phyloP scores from a whole-genome alignment of 1,140 invertebrate species.

The Radopholus similis region DNA sequence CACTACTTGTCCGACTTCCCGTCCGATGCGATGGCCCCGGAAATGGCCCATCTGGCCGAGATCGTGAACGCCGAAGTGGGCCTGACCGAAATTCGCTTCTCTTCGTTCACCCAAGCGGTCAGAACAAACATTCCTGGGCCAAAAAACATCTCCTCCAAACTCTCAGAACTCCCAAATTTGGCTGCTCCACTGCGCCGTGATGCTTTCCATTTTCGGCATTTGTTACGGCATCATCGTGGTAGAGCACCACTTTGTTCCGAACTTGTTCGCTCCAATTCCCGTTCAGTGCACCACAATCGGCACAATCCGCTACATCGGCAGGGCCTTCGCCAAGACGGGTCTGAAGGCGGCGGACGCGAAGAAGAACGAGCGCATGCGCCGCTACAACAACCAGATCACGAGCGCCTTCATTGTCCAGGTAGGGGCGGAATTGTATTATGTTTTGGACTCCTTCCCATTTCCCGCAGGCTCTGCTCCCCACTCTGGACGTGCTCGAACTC shows the following conservation, averaged over 20 bases:
- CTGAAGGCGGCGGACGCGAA: neutral
- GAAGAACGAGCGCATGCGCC: conserved; percentile 10
- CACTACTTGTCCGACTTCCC: conserved; percentile 15
- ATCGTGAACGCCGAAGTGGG: conserved; percentile 2
- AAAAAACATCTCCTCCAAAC: neutral
- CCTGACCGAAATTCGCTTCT: conserved; percentile 12
- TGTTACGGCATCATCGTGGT: conserved; percentile 16
- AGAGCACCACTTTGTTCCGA: neutral
- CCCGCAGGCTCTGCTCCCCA: conserved; percentile 13
- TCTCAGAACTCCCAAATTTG: neutral
- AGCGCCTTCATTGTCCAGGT: conserved; percentile 14
- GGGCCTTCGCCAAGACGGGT: neutral
- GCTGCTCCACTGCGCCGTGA: conserved; percentile 5
- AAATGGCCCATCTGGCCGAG: conserved; percentile 8
- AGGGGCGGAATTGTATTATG: neutral
- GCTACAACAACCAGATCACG: conserved; percentile 18
- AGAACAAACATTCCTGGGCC: neutral
- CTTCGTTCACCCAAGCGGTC: conserved; percentile 13
- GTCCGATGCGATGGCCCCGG: neutral
- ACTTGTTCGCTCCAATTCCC: neutral
- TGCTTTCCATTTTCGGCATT: conserved; percentile 9
- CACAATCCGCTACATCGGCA: neutral
- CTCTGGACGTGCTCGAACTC: conserved; percentile 13
- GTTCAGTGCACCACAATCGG: neutral
- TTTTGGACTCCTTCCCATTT: neutral